Conservation (phyloP, 2,113 vertebrate species). For the Drymodes brunneopygia region DNA sequence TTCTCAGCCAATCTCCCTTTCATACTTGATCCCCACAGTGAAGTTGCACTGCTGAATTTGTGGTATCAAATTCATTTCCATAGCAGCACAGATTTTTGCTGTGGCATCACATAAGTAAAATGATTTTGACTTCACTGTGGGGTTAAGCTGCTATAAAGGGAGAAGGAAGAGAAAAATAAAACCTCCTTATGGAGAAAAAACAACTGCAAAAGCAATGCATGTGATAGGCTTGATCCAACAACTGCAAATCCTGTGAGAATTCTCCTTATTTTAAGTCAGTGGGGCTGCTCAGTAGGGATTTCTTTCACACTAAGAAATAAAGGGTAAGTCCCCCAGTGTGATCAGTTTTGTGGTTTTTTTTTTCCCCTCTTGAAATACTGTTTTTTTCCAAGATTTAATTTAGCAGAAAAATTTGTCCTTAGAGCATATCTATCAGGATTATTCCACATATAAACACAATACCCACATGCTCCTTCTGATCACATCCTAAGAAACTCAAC, state of each 20-base stretch:
- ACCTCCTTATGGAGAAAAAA: not conserved
- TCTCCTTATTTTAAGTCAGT: not conserved
- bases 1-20: constrained; percentile 25
- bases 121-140: constrained; percentile 15
- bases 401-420: not conserved
- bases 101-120: not conserved
- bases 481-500: not conserved
- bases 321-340: not conserved
- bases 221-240: not conserved
- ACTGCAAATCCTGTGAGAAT: not conserved
- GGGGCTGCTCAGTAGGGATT: not conserved
- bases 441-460: not conserved
- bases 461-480: not conserved
- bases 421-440: not conserved
- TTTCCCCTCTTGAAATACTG: not conserved
- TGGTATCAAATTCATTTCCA: constrained; percentile 23
- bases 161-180: not conserved
- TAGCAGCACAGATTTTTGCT: not conserved
- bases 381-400: not conserved
- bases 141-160: not conserved
- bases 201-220: not conserved
- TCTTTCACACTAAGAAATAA: not conserved
- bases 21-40: constrained; percentile 22
- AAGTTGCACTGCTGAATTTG: not conserved
- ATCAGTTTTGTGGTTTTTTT: not conserved